phyloP scores from a whole-genome alignment of 2,888 invertebrate species.

The Ceriagrion tenellum region DNA sequence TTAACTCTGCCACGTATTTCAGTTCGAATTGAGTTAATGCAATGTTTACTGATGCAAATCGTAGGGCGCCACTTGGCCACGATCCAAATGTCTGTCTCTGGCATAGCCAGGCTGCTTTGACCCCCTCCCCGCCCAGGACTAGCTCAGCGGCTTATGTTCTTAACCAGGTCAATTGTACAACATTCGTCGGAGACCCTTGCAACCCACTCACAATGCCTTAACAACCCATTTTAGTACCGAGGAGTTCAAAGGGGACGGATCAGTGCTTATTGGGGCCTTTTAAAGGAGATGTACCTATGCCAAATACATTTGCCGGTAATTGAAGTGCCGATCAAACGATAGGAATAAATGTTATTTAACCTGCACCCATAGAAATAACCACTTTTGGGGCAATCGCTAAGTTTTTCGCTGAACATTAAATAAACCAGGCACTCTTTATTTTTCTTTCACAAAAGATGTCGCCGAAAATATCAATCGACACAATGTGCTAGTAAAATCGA shows the following conservation, averaged over 20 bases:
- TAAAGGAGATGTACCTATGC: neutral
- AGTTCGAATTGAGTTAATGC: neutral
- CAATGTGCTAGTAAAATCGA: too few relatives aligned
- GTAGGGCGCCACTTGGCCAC: neutral
- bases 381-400: too few relatives aligned
- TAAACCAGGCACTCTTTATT: too few relatives aligned
- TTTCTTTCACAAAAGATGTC: too few relatives aligned
- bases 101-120: neutral
- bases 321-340: neutral
- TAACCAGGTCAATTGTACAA: slow-evolving; percentile 34
- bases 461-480: too few relatives aligned
- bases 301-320: neutral
- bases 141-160: slow-evolving; percentile 24
- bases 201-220: neutral
- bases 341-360: neutral
- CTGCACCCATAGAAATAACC: too few relatives aligned
- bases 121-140: neutral
- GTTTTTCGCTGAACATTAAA: too few relatives aligned
- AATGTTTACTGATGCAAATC: neutral
- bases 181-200: slow-evolving; percentile 20
- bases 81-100: neutral
- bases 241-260: neutral
- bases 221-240: slow-evolving; percentile 3
- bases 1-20: neutral
- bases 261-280: neutral